Percentiles rank a stretch among this genome's conserved stretches.
Conservation (phyloP, 2,797 vertebrate species). For the Pipistrellus pygmaeus region DNA sequence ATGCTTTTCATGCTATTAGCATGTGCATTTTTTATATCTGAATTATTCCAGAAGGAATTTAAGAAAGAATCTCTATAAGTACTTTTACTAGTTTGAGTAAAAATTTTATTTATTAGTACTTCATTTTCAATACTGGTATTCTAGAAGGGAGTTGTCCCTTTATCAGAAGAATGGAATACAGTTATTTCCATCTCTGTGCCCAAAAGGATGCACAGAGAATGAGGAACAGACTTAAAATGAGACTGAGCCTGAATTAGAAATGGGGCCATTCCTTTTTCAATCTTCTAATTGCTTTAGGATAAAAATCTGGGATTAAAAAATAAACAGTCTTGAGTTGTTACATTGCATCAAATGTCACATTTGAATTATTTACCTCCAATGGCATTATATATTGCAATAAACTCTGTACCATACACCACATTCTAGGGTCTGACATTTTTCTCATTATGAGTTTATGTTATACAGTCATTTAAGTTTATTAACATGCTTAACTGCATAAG, state of each 20-base stretch:
- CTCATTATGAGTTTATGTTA: neutral
- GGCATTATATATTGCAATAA: neutral
- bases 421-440: neutral
- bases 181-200: neutral
- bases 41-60: conserved; percentile 22
- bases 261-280: neutral
- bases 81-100: conserved; percentile 52
- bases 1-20: neutral
- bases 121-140: neutral
- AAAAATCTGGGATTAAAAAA: neutral
- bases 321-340: neutral
- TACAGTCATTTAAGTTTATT: neutral
- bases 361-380: neutral
- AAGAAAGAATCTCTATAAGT: conserved; percentile 53
- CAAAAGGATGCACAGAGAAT: neutral
- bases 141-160: neutral
- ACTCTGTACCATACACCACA: neutral
- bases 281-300: neutral
- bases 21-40: neutral
- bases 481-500: neutral
- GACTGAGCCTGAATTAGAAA: neutral
- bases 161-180: neutral
- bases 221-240: neutral
- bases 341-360: neutral
- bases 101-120: conserved; percentile 34